Conservation (phyloP, 2,888 invertebrate genomes). For the Lutraria lutraria region DNA sequence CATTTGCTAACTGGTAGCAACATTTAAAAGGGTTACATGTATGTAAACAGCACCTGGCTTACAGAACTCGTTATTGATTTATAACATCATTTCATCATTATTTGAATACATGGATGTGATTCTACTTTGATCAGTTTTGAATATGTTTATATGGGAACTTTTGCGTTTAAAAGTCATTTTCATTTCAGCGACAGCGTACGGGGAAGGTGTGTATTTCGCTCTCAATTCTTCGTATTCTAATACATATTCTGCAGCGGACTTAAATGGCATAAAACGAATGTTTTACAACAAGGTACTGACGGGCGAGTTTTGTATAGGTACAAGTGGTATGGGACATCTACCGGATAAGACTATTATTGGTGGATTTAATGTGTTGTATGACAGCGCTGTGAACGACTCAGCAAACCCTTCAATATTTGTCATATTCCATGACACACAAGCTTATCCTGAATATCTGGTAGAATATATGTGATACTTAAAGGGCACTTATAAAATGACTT, state of each 20-base stretch:
- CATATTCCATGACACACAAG: constrained; percentile 33
- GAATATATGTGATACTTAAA: not conserved
- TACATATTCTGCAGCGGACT: not conserved
- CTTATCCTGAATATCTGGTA: constrained; percentile 29
- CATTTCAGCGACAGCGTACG: constrained; percentile 16
- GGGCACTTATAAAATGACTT: too few relatives aligned
- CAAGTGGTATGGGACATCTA: not conserved
- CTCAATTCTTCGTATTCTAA: not conserved
- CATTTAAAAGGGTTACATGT: too few relatives aligned
- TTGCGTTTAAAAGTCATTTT: too few relatives aligned
- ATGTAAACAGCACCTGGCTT: too few relatives aligned
- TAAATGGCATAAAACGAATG: constrained; percentile 5
- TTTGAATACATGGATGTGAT: too few relatives aligned
- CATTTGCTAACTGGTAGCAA: too few relatives aligned
- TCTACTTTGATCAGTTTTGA: too few relatives aligned
- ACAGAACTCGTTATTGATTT: too few relatives aligned
- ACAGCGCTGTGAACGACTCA: constrained; percentile 12
- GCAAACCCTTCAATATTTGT: not conserved
- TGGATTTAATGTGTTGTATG: not conserved
- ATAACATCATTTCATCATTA: too few relatives aligned
- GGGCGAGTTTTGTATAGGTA: not conserved
- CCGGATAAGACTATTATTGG: not conserved
- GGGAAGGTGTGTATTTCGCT: constrained; percentile 26
- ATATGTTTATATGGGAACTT: too few relatives aligned
- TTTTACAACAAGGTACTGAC: constrained; percentile 22